Percentiles rank a stretch among this genome's conserved stretches.
These are phyloP conservation scores for Eulithis testata DNA, from an alignment of 2,888 invertebrate genomes.

Conservation along the genomic window DNA sequence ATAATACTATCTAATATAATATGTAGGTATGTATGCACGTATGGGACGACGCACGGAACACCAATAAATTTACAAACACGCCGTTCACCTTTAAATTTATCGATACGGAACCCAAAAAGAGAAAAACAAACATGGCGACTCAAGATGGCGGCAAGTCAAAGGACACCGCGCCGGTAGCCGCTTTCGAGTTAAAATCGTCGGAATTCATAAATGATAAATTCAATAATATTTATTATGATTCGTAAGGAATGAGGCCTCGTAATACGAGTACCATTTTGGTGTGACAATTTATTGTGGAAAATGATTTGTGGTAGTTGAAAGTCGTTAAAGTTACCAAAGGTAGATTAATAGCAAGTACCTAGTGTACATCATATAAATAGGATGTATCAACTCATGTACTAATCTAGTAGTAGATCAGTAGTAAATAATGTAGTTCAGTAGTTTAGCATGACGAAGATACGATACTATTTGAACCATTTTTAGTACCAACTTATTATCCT, in stretches of 20 bases:
- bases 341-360: constrained; percentile 15
- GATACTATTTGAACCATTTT: too few relatives aligned
- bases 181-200: constrained; percentile 55
- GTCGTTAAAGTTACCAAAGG: constrained; percentile 1
- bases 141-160: constrained; percentile 77
- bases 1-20: too few relatives aligned
- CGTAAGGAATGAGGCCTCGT: constrained; percentile 62
- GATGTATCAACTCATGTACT: background rate
- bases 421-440: too few relatives aligned
- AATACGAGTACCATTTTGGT: constrained; percentile 52
- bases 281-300: constrained; percentile 46
- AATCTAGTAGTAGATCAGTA: too few relatives aligned
- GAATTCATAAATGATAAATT: constrained; percentile 84
- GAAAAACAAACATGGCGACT: constrained; percentile 74
- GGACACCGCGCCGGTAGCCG: constrained; percentile 77
- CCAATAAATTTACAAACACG: constrained; percentile 12
- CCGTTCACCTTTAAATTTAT: constrained; percentile 36
- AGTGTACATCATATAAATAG: background rate
- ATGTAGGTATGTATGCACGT: background rate
- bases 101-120: constrained; percentile 58
- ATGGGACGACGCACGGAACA: constrained; percentile 2
- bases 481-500: too few relatives aligned
- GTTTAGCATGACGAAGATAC: too few relatives aligned
- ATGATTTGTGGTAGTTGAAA: constrained; percentile 21
- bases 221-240: constrained; percentile 77